Base-by-base conservation (phyloP, 2,888 invertebrate genomes). In the Agrochola lota region DNA sequence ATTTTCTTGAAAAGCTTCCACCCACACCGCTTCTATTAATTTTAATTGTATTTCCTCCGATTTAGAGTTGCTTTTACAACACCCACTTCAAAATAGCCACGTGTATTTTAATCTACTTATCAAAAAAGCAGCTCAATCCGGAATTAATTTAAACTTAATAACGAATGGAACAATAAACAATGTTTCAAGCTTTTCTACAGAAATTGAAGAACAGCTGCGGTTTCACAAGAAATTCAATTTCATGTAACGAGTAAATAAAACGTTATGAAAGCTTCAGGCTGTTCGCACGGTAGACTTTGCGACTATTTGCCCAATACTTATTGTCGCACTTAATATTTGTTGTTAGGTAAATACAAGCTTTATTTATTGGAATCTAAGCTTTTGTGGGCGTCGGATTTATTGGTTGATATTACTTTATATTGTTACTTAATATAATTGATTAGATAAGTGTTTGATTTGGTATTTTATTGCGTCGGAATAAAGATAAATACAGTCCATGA, bases 211-310 rank as follows among this genome's bases (percentile, higher is more conserved):
- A 71, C 77, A 77, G 71, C 74, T 80, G 80, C 46, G 72, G 80
- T 78, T 79, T 64, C 68, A 68, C 78, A 66, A 80, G 82, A 88
- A 86, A 86, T 85, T 85, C 80, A 86, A 87, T 89, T 85, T 83
- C 62, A 71, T 74, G 26, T 80, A 83, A 81, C 69, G 80, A 85
- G 79, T 83, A 84, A 83, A 88, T 81, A 83, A 81, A 80, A 71
- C 52, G 69, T 71, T 82, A 73, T 73, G 60, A 75, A 78, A 71
- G 66, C 40, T 73, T 74, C 62, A 79, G 66, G 66, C 57, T 20
- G 26, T 3, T 49, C 26, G n/a, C 74, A 81, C 69, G 17, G 35
- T 68, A 71, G 64, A 68, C 49, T 0, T 35, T 40, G 70, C 59
- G 71, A 72, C 9, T 77, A 26, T 72, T 72, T 72, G 63, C 23